Base-by-base conservation (phyloP, 2,113 vertebrate genomes). In the Ascaphus truei region DNA sequence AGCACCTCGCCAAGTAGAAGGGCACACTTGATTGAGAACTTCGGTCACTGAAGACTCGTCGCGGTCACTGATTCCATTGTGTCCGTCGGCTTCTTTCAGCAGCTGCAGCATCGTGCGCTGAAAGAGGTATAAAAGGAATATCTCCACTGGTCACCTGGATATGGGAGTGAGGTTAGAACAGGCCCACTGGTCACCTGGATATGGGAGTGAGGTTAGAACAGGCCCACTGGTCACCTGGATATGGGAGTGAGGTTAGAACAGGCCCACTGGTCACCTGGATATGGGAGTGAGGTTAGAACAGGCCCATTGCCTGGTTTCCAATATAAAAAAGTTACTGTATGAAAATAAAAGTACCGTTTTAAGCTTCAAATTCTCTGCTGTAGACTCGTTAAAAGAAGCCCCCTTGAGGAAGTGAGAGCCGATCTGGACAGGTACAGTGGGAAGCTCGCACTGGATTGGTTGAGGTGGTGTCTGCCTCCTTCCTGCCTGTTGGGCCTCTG, bases 11-110 rank as follows among this genome's bases (percentile, higher is more conserved):
- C 97, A 99, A 1, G 90, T 96, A 71, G 96, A 99, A 33, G 96
- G 97, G 75, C 97, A 99, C 73, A 99, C 97, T 80, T 98, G 95
- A 77, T 96, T 98, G 75, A 99, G 90, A 11, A 98, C 92, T 82
- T 99, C 97, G 0, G 96, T 97, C 76, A 98, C 94, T 0, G 93
- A 94, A 20, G 92, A 92, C 66, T 98, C 94, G 0, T 98, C 95
- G 20, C 92, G 83, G 27, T 91, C 83, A 0, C 89, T 89, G 72
- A 97, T 84, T 57, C 94, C 95, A 1, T 98, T 98, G 67, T 93
- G 94, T 76, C 92, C 95, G 31, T 93, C 89, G 1, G 91, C 93
- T 66, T 98, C 96, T 81, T 97, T 98, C 73, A 99, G 93, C 78
- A 99, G 79, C 83, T 97, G 96, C 78, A 96, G 87, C 94, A 95